phyloP scores from a whole-genome alignment of 35 echinoderm and acorn worm genomes.

The Heliocidaris erythrogramma region DNA sequence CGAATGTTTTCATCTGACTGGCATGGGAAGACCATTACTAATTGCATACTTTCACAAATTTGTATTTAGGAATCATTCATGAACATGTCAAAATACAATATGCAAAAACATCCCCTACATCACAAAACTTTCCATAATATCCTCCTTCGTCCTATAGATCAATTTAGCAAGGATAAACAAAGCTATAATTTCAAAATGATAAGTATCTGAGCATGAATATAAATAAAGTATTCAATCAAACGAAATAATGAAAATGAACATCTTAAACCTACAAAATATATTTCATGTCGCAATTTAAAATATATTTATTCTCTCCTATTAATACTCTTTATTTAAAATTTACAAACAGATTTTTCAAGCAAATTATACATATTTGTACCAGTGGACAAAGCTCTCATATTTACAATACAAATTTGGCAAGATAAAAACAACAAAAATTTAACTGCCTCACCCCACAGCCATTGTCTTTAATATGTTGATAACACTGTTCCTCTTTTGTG shows the following conservation, averaged over 20 bases:
- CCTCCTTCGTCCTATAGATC: no score
- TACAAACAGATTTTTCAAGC: not conserved
- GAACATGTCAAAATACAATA: no score
- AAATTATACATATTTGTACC: conserved; percentile 3
- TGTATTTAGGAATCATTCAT: no score
- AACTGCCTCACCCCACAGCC: not conserved
- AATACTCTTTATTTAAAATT: not conserved
- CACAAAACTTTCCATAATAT: no score
- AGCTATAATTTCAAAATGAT: not conserved
- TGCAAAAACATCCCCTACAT: no score
- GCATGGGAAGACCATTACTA: no score
- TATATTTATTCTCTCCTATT: not conserved
- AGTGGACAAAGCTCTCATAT: not conserved
- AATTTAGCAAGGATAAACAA: not conserved
- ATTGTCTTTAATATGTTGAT: not conserved
- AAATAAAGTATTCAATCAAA: not conserved
- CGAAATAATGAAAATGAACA: not conserved
- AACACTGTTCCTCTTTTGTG: no score
- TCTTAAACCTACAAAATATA: not conserved
- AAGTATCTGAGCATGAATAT: not conserved
- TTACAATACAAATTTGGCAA: not conserved
- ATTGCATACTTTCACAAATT: no score
- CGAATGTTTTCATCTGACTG: no score
- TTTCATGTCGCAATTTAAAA: not conserved
- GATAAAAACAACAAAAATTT: not conserved